Evolutionary conservation across 2,888 invertebrate species (phyloP).

Genomic region (Leuctra nigra): DNA sequence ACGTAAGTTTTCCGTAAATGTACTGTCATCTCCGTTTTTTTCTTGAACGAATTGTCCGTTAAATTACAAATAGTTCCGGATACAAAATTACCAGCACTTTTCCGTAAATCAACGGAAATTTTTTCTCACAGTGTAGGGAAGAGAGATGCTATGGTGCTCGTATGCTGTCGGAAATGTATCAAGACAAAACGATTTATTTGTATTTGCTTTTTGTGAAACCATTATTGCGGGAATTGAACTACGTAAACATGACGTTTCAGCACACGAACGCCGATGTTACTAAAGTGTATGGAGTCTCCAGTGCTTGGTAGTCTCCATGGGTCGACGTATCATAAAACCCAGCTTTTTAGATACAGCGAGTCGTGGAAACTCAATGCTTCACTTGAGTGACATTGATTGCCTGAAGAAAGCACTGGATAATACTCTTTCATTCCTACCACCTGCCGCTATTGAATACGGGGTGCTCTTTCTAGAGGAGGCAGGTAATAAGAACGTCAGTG

Average conservation of each 20-base stretch:
- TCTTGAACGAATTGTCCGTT: too few relatives aligned
- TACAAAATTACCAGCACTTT: too few relatives aligned
- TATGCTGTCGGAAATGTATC: conserved; percentile 27
- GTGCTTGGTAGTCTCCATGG: background rate
- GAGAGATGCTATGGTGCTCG: conserved; percentile 30
- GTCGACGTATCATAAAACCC: background rate
- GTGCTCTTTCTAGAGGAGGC: background rate
- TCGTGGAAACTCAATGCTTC: background rate
- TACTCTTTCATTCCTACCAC: background rate
- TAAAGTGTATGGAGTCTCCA: conserved; percentile 26
- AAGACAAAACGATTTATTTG: conserved; percentile 27
- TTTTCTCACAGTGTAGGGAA: too few relatives aligned
- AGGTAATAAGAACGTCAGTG: background rate
- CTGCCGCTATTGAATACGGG: background rate
- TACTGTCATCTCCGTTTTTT: too few relatives aligned
- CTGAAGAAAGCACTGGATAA: background rate
- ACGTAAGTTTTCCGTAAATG: too few relatives aligned
- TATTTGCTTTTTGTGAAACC: conserved; percentile 31
- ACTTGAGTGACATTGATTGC: background rate
- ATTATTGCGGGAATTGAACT: conserved; percentile 27
- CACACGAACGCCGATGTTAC: conserved; percentile 27
- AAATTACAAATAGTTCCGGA: too few relatives aligned
- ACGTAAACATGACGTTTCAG: conserved; percentile 29
- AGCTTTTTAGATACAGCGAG: background rate
- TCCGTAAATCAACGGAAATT: too few relatives aligned